Evolutionary conservation across 2,113 vertebrate genomes (phyloP).

Genomic region (Benitochromis conjunctus): DNA sequence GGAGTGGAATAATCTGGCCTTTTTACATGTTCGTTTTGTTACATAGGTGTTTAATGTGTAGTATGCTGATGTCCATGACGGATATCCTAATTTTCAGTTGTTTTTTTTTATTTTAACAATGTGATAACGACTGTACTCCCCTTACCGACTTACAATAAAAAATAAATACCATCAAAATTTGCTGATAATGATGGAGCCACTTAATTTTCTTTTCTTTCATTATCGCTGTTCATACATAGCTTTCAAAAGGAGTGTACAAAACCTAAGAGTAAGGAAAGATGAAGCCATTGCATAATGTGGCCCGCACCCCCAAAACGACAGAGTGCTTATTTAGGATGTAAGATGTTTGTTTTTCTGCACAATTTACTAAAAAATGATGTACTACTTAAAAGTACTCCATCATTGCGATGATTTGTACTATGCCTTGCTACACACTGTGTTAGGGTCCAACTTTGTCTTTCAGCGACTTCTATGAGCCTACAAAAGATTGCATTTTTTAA

Average conservation of each 20-base stretch:
- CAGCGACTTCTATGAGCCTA: background rate
- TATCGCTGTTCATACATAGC: background rate
- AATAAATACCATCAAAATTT: background rate
- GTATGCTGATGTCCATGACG: background rate
- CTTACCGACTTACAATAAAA: background rate
- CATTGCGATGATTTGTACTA: background rate
- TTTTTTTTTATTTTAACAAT: background rate
- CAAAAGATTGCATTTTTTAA: background rate
- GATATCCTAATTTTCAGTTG: background rate
- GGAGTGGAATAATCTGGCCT: background rate
- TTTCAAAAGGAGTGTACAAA: background rate
- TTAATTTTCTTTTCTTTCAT: background rate
- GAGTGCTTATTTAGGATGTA: too few species aligned
- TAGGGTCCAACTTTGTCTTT: background rate
- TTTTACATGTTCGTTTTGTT: background rate
- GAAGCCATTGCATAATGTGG: background rate
- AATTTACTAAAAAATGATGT: background rate
- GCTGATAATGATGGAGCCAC: rapidly evolving
- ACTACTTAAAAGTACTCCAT: background rate
- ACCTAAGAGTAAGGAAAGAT: rapidly evolving
- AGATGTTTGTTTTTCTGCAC: background rate
- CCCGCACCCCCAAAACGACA: background rate
- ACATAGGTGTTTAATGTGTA: rapidly evolving
- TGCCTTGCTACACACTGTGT: background rate
- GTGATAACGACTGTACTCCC: rapidly evolving